phyloP scores from a whole-genome alignment of 2,888 invertebrate species.

The Ophion slaviceki region DNA sequence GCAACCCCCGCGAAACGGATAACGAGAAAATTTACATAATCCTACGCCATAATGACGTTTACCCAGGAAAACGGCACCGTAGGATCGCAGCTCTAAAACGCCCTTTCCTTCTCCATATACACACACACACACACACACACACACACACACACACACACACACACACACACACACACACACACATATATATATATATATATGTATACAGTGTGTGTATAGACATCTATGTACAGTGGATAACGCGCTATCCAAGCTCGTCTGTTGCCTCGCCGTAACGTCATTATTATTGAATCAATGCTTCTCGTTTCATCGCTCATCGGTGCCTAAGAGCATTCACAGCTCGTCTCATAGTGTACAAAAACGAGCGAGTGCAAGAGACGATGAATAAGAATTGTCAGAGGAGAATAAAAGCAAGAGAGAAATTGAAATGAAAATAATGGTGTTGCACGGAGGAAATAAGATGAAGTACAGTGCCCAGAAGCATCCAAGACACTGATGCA shows the following conservation, averaged over 20 bases:
- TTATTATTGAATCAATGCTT: constrained; percentile 68
- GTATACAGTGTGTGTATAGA: constrained; percentile 1
- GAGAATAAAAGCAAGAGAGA: not conserved
- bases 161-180: too few species aligned
- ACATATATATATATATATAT: constrained; percentile 25
- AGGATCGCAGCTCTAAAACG: constrained; percentile 10
- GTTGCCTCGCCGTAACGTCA: constrained; percentile 61
- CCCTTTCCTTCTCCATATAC: constrained; percentile 1
- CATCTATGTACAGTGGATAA: constrained; percentile 13
- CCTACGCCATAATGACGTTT: constrained; percentile 70
- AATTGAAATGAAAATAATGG: constrained; percentile 38
- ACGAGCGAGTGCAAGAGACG: constrained; percentile 12
- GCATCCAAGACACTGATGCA: constrained; percentile 40
- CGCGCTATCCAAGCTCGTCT: constrained; percentile 15
- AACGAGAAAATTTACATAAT: constrained; percentile 72
- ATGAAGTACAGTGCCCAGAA: not conserved
- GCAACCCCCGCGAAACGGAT: constrained; percentile 64
- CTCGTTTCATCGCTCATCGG: constrained; percentile 63
- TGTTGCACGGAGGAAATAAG: constrained; percentile 4
- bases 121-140: too few species aligned
- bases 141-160: too few species aligned
- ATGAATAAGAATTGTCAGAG: constrained; percentile 45
- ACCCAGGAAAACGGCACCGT: constrained; percentile 62
- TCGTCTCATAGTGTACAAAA: not conserved
- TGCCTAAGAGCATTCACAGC: constrained; percentile 24